Conservation (phyloP, 2,113 vertebrate genomes). For the Eudyptes chrysolophus region DNA sequence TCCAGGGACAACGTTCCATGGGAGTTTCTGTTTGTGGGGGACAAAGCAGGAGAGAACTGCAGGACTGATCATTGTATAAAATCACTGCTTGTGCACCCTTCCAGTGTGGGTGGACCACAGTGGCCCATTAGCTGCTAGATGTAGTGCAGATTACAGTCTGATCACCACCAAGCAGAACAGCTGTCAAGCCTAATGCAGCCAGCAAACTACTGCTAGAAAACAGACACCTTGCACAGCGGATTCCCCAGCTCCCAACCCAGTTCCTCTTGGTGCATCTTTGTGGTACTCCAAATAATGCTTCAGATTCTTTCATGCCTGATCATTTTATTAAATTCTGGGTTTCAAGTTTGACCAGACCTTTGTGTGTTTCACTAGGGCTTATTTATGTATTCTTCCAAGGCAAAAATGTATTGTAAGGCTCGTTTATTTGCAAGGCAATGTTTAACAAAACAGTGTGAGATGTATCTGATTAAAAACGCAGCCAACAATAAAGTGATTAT, state of each 20-base stretch:
- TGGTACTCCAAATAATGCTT: background rate
- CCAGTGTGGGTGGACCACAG: background rate
- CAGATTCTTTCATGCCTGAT: background rate
- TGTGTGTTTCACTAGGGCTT: background rate
- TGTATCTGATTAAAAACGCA: slow-evolving; percentile 59
- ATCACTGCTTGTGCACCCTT: background rate
- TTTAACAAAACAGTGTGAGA: slow-evolving; percentile 57
- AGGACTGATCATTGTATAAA: background rate
- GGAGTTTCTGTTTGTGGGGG: background rate
- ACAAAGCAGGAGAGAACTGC: background rate
- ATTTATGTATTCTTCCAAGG: slow-evolving; percentile 1
- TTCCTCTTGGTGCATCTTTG: background rate
- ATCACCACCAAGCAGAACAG: background rate
- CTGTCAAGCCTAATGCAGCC: background rate
- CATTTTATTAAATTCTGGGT: background rate
- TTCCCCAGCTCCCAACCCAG: background rate
- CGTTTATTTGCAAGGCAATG: slow-evolving; percentile 22
- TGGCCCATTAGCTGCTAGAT: background rate
- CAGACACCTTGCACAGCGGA: background rate
- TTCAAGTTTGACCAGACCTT: background rate
- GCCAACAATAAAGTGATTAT: slow-evolving; percentile 69
- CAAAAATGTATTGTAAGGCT: background rate
- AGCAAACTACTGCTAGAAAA: background rate
- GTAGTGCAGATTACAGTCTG: background rate
- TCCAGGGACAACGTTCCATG: accelerated